Conservation (phyloP, 2,113 vertebrate genomes). For the Dolichotis patagonum region DNA sequence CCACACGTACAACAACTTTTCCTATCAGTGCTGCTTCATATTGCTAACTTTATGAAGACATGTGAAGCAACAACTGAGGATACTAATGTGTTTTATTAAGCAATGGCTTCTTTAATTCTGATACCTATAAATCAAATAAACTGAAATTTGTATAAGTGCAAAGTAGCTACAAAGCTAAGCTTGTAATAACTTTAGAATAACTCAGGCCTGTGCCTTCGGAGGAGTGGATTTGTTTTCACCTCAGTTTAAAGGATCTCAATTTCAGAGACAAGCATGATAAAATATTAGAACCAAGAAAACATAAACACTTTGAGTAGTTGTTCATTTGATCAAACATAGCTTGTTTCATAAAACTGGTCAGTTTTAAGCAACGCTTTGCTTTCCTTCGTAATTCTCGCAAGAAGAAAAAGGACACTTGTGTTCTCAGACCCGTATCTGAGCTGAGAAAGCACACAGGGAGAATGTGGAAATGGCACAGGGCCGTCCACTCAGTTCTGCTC, state of each 20-base stretch:
- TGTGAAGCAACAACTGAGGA: neutral
- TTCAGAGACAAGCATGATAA: constrained; percentile 28
- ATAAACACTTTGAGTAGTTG: neutral
- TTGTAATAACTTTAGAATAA: neutral
- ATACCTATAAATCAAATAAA: neutral
- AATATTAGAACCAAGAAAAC: neutral
- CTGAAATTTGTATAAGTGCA: neutral
- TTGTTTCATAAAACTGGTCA: constrained; percentile 22
- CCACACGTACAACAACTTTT: neutral
- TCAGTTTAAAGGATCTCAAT: neutral
- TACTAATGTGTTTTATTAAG: neutral
- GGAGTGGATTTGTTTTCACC: neutral
- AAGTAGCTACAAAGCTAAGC: neutral
- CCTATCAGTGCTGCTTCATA: neutral
- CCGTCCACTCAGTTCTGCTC: neutral
- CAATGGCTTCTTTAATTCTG: neutral
- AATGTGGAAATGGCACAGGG: neutral
- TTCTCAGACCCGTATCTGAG: neutral
- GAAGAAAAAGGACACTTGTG: neutral
- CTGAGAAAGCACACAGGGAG: neutral
- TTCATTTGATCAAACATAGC: neutral
- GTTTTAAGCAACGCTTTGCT: constrained; percentile 4
- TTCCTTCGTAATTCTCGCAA: constrained; percentile 1
- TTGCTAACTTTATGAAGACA: neutral
- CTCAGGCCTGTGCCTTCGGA: neutral